Evolutionary conservation across 2,797 vertebrate genomes (phyloP), one percentile per base, ranked within the genome.

Genomic region (Crax fasciolata): DNA sequence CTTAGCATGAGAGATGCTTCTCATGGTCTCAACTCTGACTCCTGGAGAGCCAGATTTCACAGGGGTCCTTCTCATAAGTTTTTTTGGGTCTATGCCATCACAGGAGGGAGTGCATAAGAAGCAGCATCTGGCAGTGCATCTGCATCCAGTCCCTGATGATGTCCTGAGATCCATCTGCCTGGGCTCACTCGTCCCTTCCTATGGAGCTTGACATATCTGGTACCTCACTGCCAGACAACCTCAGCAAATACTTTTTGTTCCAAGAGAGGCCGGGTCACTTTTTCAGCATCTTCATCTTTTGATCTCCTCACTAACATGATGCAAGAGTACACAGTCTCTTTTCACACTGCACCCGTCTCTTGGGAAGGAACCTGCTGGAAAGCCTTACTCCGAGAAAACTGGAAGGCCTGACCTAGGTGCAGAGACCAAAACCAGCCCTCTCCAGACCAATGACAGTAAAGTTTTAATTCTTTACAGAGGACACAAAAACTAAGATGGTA

Each of bases 121-220:
- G 62, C 3, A 91, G 76, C 92, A 95, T 94, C 91, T 96, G 94
- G 94, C 79, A 84, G 76, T 81, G 94, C 86, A 94, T 93, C 93
- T 95, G 95, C 78, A 90, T 72, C 49, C 51, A 80, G 68, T 96
- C 89, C 92, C 94, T 87, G 75, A 49, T 93, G 94, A 94, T 78
- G 90, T 51, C 32, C 75, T 1, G 6, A 67, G 63, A 77, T 84
- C 70, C 1, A 2, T 71, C 90, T 92, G 92, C 90, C 84, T 10
- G 4, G 84, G 59, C 83, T 59, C 67, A 63, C 63, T 93, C 48
- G 74, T 95, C 81, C 63, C 66, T 89, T 71, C 3, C 1, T 18
- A 85, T 3, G 8, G 75, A 92, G 74, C 65, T 58, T 93, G 90
- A 85, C 92, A 87, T 73, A 94, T 63, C 15, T 5, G 66, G 73